Evolutionary conservation across 2,888 invertebrate genomes (phyloP).

Genomic region (Neocrepidodera transversa): DNA sequence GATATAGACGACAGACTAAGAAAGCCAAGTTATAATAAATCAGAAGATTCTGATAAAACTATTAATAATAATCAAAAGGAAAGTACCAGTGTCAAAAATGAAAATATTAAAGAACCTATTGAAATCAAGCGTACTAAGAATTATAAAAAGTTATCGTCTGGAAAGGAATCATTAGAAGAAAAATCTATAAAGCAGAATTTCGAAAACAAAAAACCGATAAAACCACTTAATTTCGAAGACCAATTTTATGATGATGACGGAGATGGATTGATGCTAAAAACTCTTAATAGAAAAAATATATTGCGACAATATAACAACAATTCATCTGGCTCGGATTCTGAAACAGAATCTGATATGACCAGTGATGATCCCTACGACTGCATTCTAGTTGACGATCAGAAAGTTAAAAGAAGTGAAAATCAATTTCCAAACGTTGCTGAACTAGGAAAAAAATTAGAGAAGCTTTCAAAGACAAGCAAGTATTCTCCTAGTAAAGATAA

Average conservation of each 20-base stretch:
- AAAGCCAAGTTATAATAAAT: constrained; percentile 52
- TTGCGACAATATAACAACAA: constrained; percentile 73
- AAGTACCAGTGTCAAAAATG: no score
- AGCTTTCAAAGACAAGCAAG: constrained; percentile 58
- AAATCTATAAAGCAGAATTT: constrained; percentile 25
- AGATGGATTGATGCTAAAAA: constrained; percentile 74
- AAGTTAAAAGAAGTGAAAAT: constrained; percentile 50
- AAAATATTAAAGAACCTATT: constrained; percentile 16
- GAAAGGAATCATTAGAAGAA: constrained; percentile 57
- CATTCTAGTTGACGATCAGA: constrained; percentile 75
- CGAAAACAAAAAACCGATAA: constrained; percentile 34
- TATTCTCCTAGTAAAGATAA: constrained; percentile 56
- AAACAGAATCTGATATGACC: constrained; percentile 69
- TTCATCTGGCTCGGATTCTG: constrained; percentile 67
- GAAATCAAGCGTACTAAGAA: neutral
- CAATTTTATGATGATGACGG: constrained; percentile 73
- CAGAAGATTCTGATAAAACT: constrained; percentile 59
- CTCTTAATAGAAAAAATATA: constrained; percentile 76
- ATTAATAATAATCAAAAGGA: constrained; percentile 52
- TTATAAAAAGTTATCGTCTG: constrained; percentile 53
- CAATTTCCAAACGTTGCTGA: constrained; percentile 62
- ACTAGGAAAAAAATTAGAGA: constrained; percentile 59
- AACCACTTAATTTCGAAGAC: constrained; percentile 60
- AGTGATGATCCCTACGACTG: constrained; percentile 83
- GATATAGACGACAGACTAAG: constrained; percentile 61